Conservation (phyloP, 2,797 vertebrate genomes). For the Bradypodion ventrale region DNA sequence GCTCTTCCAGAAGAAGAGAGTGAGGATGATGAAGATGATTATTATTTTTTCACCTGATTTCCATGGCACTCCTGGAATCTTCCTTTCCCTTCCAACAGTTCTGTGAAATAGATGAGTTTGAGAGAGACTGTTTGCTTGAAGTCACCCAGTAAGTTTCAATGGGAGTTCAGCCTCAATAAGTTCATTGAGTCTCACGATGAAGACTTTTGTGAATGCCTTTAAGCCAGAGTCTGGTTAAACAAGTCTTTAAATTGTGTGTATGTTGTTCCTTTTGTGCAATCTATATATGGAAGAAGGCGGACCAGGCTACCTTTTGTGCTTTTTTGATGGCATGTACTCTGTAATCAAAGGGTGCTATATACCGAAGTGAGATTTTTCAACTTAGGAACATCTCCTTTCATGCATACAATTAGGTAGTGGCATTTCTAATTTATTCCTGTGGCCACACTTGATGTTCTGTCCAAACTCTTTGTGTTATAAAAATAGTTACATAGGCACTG, state of each 20-base stretch:
- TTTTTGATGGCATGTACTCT: background rate
- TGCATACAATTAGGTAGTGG: background rate
- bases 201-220: background rate
- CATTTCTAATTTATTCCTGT: background rate
- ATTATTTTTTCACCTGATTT: background rate
- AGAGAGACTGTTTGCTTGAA: background rate
- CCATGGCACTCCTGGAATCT: background rate
- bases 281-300: background rate
- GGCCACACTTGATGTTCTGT: conserved; percentile 10
- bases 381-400: background rate
- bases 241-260: background rate
- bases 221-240: background rate
- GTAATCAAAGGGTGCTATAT: conserved; percentile 1
- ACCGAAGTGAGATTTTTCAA: background rate
- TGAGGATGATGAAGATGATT: background rate
- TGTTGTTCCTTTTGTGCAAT: background rate
- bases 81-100: background rate
- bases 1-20: background rate
- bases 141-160: background rate
- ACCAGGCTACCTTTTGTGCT: background rate
- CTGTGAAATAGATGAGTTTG: background rate
- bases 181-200: background rate
- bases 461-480: background rate
- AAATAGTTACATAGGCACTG: background rate
- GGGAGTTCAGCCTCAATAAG: background rate